A percentile compares a stretch with the other conserved stretches of the same genome.
Conservation (phyloP, 2,797 vertebrate genomes). For the Silurus lanzhouensis region DNA sequence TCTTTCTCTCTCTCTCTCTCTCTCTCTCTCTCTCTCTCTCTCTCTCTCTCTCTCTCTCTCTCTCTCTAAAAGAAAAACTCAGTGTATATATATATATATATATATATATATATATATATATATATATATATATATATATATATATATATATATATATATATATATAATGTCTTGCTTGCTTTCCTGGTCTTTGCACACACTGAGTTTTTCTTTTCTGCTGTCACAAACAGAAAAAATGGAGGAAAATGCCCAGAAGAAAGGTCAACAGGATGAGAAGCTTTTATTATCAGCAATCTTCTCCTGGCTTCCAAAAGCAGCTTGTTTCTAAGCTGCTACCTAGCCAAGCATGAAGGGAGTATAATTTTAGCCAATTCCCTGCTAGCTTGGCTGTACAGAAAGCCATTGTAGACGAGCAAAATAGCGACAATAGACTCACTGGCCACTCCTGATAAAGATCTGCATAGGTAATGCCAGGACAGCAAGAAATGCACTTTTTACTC, state of each 20-base stretch:
- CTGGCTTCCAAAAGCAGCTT: constrained; percentile 88
- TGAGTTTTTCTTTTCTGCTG: constrained; percentile 72
- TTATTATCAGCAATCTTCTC: constrained; percentile 91
- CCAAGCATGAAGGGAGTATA: constrained; percentile 97
- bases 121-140: background rate
- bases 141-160: background rate
- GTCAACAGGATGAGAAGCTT: constrained; percentile 93
- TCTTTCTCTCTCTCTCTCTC: background rate
- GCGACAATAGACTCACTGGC: constrained; percentile 78
- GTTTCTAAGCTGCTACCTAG: constrained; percentile 89
- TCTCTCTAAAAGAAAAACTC: no score
- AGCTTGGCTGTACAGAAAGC: constrained; percentile 79
- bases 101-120: background rate
- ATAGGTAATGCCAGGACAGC: constrained; percentile 78
- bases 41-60: no score
- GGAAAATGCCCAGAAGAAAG: constrained; percentile 70
- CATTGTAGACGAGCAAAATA: constrained; percentile 80
- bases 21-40: no score
- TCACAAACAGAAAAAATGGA: constrained; percentile 66
- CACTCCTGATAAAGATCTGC: constrained; percentile 81
- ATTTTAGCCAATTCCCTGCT: constrained; percentile 91
- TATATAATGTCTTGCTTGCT: constrained; percentile 57
- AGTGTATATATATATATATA: background rate
- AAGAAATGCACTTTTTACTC: constrained; percentile 76
- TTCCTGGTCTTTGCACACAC: constrained; percentile 66